Base-by-base conservation (phyloP, 2,797 vertebrate genomes). In the Champsocephalus esox region DNA sequence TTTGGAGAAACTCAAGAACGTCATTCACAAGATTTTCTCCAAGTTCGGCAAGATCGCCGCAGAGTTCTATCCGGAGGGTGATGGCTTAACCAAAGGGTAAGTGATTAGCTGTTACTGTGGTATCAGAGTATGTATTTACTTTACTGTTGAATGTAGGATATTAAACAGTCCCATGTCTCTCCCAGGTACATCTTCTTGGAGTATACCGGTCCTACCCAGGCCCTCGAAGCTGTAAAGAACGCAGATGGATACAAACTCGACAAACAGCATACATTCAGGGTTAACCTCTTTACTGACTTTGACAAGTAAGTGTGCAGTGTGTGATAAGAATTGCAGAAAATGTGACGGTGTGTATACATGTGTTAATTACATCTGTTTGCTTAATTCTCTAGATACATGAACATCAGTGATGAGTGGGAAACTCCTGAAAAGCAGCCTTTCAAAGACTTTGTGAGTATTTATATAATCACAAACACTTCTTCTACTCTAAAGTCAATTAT, bases 21-120 rank as follows among this genome's bases (percentile, higher is more conserved):
- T 99, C 86, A 97, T 99, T 76, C 96, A 98, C 86, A 99, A 99
- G 93, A 98, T 99, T 85, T 99, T 99, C 91, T 99, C 98, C 66
- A 99, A 98, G 86, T 99, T 99, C 64, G 98, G 98, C 49, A 99
- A 98, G 89, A 98, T 99, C 90, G 97, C 96, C 43, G 99, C 97
- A 3, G 98, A 99, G 83, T 98, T 96, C 89, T 99, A 99, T 24
- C 97, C 98, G 0, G 97, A 98, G n/a, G 94, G 92, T 45, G 98
- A 99, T 0, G 98, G 98, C 4, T 91, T 95, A 87, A 99, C 98
- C 21, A 99, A 98, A 92, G 98, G 98, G 98, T 99, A 84, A 3
- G 21, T 46, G n/a, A 14, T 16, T 49, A 12, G 0, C 9, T 13
- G 13, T 69, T 62, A 4, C 11, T 45, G 1, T 55, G 3, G 45